Evolutionary conservation across 2,797 vertebrate genomes (phyloP).

Genomic region (Schizopygopsis malacanthus): DNA sequence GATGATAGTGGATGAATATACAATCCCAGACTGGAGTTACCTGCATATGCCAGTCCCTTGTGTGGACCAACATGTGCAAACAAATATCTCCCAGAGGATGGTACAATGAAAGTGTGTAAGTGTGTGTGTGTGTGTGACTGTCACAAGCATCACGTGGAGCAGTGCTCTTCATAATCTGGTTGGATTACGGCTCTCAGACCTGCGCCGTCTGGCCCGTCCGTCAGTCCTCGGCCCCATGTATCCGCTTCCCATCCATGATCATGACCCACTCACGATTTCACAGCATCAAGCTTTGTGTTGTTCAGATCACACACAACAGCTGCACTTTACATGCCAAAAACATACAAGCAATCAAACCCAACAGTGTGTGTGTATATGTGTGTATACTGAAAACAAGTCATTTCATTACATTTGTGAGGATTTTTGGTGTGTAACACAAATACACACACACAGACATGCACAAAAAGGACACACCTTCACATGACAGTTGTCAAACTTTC

Average conservation of each 20-base stretch:
- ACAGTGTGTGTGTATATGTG: background rate
- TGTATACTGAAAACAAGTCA: background rate
- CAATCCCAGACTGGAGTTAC: slow-evolving; percentile 5
- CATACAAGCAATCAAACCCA: slow-evolving; percentile 2
- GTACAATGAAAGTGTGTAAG: background rate
- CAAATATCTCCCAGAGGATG: background rate
- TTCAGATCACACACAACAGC: slow-evolving; percentile 4
- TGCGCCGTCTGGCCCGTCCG: slow-evolving; percentile 69
- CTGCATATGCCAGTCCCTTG: background rate
- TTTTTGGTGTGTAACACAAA: background rate
- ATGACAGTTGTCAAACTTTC: background rate
- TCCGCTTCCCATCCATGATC: slow-evolving; percentile 19
- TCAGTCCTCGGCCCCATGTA: slow-evolving; percentile 65
- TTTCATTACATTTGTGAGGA: background rate
- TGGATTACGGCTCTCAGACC: slow-evolving; percentile 72
- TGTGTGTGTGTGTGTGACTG: slow-evolving; percentile 15
- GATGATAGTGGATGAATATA: background rate
- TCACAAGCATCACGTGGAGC: slow-evolving; percentile 56
- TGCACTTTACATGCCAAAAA: slow-evolving; percentile 3
- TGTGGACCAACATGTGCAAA: background rate
- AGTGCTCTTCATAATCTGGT: slow-evolving; percentile 70
- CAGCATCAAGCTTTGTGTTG: slow-evolving; percentile 6
- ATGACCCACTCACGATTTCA: slow-evolving; percentile 34
- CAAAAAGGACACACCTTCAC: background rate
- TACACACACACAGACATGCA: background rate